A percentile compares a stretch with the other conserved stretches of the same genome.
These are phyloP conservation scores for Malacoctenus gilli DNA, from an alignment of 2,797 vertebrate species.

Conservation along the genomic window DNA sequence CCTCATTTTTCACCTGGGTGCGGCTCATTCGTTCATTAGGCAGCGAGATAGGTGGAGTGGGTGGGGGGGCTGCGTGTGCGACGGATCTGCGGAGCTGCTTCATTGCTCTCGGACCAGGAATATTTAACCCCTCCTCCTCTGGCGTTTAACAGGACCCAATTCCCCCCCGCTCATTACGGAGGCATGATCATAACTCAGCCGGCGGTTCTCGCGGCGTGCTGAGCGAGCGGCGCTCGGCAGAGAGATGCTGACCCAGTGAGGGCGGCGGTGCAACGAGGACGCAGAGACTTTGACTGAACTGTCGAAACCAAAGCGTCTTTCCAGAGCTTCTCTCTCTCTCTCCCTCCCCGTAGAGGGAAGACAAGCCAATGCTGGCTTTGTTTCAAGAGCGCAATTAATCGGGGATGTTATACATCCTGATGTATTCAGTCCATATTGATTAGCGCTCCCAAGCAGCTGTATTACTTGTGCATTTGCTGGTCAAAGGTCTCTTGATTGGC, in stretches of 20 bases:
- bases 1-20: constrained; percentile 70
- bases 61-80: constrained; percentile 48
- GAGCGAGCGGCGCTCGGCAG: constrained; percentile 37
- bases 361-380: constrained; percentile 10
- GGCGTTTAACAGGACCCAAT: neutral
- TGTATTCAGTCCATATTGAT: constrained; percentile 50
- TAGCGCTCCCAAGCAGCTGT: constrained; percentile 24
- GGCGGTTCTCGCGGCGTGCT: constrained; percentile 24
- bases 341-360: too few relatives aligned
- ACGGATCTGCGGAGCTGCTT: too few relatives aligned
- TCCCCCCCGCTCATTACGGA: constrained; percentile 54
- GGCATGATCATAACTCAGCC: too few relatives aligned
- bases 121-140: constrained; percentile 44
- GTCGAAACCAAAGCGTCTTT: too few relatives aligned
- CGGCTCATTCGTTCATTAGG: constrained; percentile 67
- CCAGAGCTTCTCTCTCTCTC: too few relatives aligned
- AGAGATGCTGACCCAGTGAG: constrained; percentile 39
- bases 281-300: too few relatives aligned
- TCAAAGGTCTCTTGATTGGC: constrained; percentile 53
- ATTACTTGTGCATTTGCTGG: constrained; percentile 49
- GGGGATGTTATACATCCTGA: neutral
- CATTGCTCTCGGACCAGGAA: constrained; percentile 40
- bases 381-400: constrained; percentile 10
- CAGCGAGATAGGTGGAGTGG: constrained; percentile 49
- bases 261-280: constrained; percentile 21